Base-by-base conservation (phyloP, 2,797 vertebrate species). In the Pelodytes ibericus region DNA sequence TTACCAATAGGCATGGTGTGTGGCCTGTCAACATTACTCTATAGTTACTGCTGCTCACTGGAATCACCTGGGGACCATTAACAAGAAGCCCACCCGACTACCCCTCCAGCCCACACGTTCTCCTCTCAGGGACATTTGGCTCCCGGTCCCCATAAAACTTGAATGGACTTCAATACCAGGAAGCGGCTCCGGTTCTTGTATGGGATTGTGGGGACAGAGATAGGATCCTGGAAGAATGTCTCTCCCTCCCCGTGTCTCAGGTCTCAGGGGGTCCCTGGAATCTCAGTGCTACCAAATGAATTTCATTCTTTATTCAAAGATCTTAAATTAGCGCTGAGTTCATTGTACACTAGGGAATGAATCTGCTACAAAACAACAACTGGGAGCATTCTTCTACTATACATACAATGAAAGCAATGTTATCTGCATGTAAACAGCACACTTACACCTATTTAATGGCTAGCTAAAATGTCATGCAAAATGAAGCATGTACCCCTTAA, bases 101-200 rank as follows among this genome's bases (percentile, higher is more conserved):
- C 4, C 33, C 24, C 27, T 33, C 47, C 20, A 31, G 25, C 20
- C 60, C 49, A 26, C 20, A 31, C 2, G 15, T 15, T 47, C 60
- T 58, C 5, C 67, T 56, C 71, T 27, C 31, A 53, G 18, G 60
- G 60, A 73, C 25, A 25, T n/a, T 39, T 36, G 71, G 71, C 59
- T 73, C 60, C 60, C 36, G 26, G 30, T 73, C 60, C 60, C 29
- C 22, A 64, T 73, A 73, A 73, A 73, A 56, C 60, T 24, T 51
- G 63, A 64, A 56, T 56, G 31, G 20, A 73, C 47, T 20, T 73
- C 47, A 73, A 73, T 64, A 24, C 20, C 71, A 64, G 71, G 71
- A 73, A 73, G 44, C 22, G 7, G 47, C 16, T 39, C 44, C 7
- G 29, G 16, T 26, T 47, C 31, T 64, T 31, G 33, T 53, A 29